Percentiles rank a stretch among this genome's conserved stretches.
phyloP scores from a whole-genome alignment of 2,797 vertebrate species.

The Crypturellus tataupa region DNA sequence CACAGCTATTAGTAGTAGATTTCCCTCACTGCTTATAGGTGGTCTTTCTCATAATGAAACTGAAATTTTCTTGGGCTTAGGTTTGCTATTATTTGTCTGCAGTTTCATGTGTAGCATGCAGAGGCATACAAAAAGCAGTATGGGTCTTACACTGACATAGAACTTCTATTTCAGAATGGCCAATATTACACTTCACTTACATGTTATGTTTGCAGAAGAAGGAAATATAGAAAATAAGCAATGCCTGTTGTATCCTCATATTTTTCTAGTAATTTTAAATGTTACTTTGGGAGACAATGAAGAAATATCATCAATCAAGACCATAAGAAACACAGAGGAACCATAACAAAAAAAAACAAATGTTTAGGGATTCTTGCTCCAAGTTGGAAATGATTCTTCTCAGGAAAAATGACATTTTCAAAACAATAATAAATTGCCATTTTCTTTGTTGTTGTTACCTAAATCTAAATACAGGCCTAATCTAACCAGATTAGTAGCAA shows the following conservation, averaged over 20 bases:
- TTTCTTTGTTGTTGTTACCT: background rate
- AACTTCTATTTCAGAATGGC: background rate
- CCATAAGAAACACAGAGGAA: background rate
- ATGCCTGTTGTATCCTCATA: background rate
- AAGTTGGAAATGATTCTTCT: background rate
- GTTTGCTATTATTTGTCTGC: background rate
- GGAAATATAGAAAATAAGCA: background rate
- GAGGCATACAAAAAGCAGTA: background rate
- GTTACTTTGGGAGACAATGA: background rate
- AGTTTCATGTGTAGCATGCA: background rate
- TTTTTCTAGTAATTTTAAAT: background rate
- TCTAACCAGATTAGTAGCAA: background rate
- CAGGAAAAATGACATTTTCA: background rate
- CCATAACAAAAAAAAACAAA: background rate
- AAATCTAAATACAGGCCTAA: background rate
- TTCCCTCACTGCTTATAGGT: background rate
- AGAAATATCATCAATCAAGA: background rate
- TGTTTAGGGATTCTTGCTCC: background rate
- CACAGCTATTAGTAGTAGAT: background rate
- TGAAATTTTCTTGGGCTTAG: background rate
- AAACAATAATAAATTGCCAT: background rate
- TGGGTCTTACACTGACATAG: background rate
- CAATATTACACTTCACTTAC: background rate
- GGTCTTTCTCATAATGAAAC: fast-evolving
- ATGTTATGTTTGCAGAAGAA: background rate